A percentile compares a stretch with the other conserved stretches of the same genome.
These are phyloP conservation scores for Eulemur macaco DNA, from an alignment of 2,113 vertebrate genomes.

Conservation along the genomic window DNA sequence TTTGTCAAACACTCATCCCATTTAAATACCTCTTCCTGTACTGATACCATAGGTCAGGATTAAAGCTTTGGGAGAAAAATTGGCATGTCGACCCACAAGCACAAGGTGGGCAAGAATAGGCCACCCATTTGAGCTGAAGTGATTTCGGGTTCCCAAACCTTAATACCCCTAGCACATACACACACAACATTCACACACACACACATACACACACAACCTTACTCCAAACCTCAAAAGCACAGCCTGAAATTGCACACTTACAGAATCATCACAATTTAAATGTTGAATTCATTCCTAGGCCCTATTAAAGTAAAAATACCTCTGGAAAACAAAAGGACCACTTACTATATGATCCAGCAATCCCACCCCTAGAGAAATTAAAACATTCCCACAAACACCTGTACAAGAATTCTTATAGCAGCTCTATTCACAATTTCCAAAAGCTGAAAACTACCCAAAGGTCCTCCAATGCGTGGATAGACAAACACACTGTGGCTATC, in stretches of 20 bases:
- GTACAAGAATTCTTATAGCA: background rate
- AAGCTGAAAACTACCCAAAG: constrained; percentile 14
- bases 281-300: constrained; percentile 19
- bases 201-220: background rate
- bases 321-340: constrained; percentile 14
- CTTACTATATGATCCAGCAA: background rate
- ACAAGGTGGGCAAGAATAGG: constrained; percentile 32
- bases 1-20: constrained; percentile 67
- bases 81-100: background rate
- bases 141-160: background rate
- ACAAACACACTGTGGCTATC: background rate
- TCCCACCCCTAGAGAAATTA: constrained; percentile 14
- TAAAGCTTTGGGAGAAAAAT: constrained; percentile 47
- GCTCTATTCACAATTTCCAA: background rate
- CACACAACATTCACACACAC: background rate
- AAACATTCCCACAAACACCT: constrained; percentile 45
- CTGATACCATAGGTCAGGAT: constrained; percentile 61
- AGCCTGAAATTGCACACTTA: constrained; percentile 26
- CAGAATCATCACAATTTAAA: constrained; percentile 54
- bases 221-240: constrained; percentile 34
- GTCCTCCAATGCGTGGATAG: background rate
- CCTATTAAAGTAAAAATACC: constrained; percentile 43
- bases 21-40: constrained; percentile 72
- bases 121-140: constrained; percentile 30
- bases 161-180: background rate